phyloP scores from a whole-genome alignment of 2,888 invertebrate species.

The Leptopilina myrica region DNA sequence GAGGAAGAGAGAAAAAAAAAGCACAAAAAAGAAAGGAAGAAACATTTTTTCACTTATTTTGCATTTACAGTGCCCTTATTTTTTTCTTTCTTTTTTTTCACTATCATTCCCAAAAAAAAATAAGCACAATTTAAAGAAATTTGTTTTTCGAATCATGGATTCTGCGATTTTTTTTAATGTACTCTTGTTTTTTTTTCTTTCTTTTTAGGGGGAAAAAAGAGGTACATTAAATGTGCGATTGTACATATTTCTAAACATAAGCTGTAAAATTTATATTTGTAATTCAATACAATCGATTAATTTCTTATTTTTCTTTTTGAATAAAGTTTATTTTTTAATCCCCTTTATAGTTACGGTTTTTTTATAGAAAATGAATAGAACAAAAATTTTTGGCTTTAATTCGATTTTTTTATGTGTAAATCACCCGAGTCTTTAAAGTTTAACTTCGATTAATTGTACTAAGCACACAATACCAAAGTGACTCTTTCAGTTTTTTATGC shows the following conservation, averaged over 20 bases:
- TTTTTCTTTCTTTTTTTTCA: slow-evolving; percentile 45
- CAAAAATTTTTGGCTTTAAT: not conserved
- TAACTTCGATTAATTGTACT: slow-evolving; percentile 19
- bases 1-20: not conserved
- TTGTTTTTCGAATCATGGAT: not conserved
- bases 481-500: slow-evolving; percentile 2
- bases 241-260: slow-evolving; percentile 74
- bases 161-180: slow-evolving; percentile 20
- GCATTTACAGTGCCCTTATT: slow-evolving; percentile 15
- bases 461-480: slow-evolving; percentile 23
- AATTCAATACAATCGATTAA: slow-evolving; percentile 68
- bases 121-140: slow-evolving; percentile 37
- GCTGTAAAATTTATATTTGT: slow-evolving; percentile 72
- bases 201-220: slow-evolving; percentile 48
- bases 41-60: slow-evolving; percentile 11
- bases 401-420: slow-evolving; percentile 6
- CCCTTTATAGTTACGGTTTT: slow-evolving; percentile 4
- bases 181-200: slow-evolving; percentile 45
- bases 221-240: slow-evolving; percentile 62
- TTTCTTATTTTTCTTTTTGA: slow-evolving; percentile 71
- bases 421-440: slow-evolving; percentile 8
- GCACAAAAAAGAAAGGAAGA: slow-evolving; percentile 33
- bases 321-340: slow-evolving; percentile 65
- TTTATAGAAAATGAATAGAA: not conserved
- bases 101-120: slow-evolving; percentile 32